Evolutionary conservation across 2,888 invertebrate genomes (phyloP).

Genomic region (Tetanocera ferruginea): DNA sequence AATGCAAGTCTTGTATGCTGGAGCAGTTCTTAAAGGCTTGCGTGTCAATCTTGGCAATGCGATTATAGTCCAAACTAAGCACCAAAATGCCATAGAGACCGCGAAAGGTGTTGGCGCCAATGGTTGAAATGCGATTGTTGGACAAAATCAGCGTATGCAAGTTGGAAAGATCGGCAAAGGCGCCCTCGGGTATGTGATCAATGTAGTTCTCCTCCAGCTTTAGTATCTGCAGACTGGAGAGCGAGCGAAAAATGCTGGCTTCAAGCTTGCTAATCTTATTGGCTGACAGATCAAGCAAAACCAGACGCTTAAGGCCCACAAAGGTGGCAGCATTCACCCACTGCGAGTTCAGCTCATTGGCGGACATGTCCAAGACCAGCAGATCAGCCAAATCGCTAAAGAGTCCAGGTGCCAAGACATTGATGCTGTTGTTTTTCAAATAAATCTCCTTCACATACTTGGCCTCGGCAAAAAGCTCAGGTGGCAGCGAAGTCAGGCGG

Average conservation of each 20-base stretch:
- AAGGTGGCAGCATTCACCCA: constrained; percentile 90
- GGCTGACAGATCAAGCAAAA: constrained; percentile 86
- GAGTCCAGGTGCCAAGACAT: constrained; percentile 85
- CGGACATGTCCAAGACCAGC: constrained; percentile 84
- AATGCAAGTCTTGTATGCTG: constrained; percentile 88
- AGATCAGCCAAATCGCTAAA: constrained; percentile 86
- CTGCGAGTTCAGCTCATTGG: constrained; percentile 86
- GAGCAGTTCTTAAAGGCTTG: constrained; percentile 91
- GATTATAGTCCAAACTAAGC: constrained; percentile 88
- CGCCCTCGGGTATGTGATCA: constrained; percentile 86
- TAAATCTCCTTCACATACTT: constrained; percentile 89
- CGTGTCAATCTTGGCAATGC: constrained; percentile 83
- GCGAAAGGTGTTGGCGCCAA: constrained; percentile 87
- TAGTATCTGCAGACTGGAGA: constrained; percentile 86
- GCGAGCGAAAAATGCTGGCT: constrained; percentile 84
- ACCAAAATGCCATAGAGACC: constrained; percentile 87
- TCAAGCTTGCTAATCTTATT: constrained; percentile 88
- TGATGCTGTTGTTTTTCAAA: constrained; percentile 90
- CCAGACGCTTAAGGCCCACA: constrained; percentile 87
- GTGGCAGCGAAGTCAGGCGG: constrained; percentile 87
- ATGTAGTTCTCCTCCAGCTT: constrained; percentile 88
- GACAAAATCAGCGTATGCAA: constrained; percentile 89
- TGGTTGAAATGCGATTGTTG: constrained; percentile 85
- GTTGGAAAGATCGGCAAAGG: constrained; percentile 90
- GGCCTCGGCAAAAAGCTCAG: constrained; percentile 85